A percentile compares a stretch with the other conserved stretches of the same genome.
These are phyloP conservation scores for Andricus quercusramuli DNA, from an alignment of 2,888 invertebrate species.

Conservation along the genomic window DNA sequence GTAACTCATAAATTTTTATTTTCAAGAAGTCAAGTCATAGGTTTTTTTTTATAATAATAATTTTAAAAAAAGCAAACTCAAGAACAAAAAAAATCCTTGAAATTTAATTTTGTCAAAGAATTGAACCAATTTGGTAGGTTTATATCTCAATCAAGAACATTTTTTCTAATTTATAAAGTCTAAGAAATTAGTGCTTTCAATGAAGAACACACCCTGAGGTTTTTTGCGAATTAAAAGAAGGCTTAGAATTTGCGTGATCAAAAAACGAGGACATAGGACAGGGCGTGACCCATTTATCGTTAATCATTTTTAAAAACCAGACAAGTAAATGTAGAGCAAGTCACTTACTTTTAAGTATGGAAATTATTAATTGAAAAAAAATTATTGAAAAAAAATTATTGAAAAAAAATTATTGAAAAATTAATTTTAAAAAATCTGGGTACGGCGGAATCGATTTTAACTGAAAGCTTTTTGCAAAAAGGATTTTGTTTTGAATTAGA, in stretches of 20 bases:
- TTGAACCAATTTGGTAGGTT: too few relatives aligned
- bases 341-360: neutral
- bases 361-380: neutral
- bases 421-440: too few relatives aligned
- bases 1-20: too few relatives aligned
- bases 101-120: too few relatives aligned
- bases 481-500: too few relatives aligned
- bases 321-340: constrained; percentile 21
- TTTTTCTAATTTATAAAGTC: neutral
- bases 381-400: neutral
- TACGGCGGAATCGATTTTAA: too few relatives aligned
- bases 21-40: too few relatives aligned
- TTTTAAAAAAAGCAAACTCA: too few relatives aligned
- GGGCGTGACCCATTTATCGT: constrained; percentile 32
- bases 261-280: constrained; percentile 4
- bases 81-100: too few relatives aligned
- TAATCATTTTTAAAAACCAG: constrained; percentile 2
- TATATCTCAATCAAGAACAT: neutral
- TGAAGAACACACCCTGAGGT: neutral
- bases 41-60: too few relatives aligned
- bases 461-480: too few relatives aligned
- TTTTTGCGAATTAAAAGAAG: constrained; percentile 8
- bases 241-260: constrained; percentile 18
- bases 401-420: neutral
- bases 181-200: neutral